Base-by-base conservation (phyloP, 2,888 invertebrate species). In the Girardia tigrina region DNA sequence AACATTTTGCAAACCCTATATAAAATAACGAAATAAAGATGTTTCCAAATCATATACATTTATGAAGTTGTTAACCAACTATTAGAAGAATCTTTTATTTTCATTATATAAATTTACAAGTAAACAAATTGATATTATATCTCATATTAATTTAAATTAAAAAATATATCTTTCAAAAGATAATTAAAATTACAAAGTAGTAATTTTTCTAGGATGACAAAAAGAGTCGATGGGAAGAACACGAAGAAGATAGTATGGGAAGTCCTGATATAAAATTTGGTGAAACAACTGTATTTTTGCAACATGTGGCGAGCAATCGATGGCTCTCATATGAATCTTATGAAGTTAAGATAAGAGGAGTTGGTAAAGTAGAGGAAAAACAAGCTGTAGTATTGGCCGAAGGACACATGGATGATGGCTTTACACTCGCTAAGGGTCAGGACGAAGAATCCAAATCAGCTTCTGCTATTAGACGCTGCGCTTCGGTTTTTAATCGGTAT, bases 361-460 rank as follows among this genome's bases (percentile, higher is more conserved):
- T 99, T 0, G 98, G 98, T 69, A 94, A 95, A 86, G 97, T 99
- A 0, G 98, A 99, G 86, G 97, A 98, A 85, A 99, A 99, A 83
- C 78, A 85, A 86, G 94, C 94, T 0, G 90, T 95, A 36, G 88
- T 98, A 6, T 91, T 97, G 85, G 95, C 97, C 83, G 98, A 99
- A 87, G 98, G 98, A 74, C 98, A 99, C 87, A 98, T 98, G 98
- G 98, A 99, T 85, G 99, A 99, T 85, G 97, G 97, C 0, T 87
- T 94, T 75, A 95, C 94, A 84, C 93, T 99, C 85, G 93, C 93
- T 78, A 88, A 97, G 80, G 95, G 95, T 12, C 94, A 99, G 83
- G 97, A 97, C 83, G 98, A 99, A 83, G 98, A 99, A 85, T 95
- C 95, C 0, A 89, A 95, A 81, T 97, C 98, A 0, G 98, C 98